A percentile compares a stretch with the other conserved stretches of the same genome.
Conservation (phyloP, 2,797 vertebrate genomes). For the Delichon dasypus region DNA sequence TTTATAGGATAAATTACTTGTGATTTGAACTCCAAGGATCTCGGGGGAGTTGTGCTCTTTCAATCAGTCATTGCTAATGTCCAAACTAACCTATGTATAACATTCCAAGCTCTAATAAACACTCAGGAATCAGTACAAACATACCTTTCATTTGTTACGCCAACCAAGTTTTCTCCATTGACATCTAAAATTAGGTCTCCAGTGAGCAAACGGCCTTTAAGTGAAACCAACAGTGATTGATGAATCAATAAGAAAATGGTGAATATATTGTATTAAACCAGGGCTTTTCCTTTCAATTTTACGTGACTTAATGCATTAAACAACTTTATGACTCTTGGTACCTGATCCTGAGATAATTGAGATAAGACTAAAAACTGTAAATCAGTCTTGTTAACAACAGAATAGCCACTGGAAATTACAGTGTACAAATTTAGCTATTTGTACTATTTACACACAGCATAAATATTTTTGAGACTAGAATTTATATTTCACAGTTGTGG, state of each 20-base stretch:
- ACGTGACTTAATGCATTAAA: background rate
- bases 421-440: background rate
- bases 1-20: background rate
- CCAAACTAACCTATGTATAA: background rate
- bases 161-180: constrained; percentile 84
- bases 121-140: background rate
- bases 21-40: background rate
- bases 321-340: background rate
- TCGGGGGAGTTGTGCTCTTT: background rate
- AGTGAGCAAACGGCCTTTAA: constrained; percentile 81
- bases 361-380: background rate
- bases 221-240: background rate
- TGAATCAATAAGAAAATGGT: background rate
- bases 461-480: background rate
- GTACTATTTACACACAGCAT: background rate
- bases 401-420: background rate
- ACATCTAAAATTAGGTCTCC: constrained; percentile 89
- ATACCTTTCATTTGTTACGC: constrained; percentile 84
- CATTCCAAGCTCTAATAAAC: background rate
- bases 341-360: background rate
- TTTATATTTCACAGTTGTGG: background rate
- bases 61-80: background rate
- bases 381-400: background rate
- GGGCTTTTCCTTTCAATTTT: background rate
- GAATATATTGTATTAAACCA: background rate